Evolutionary conservation across 2,113 vertebrate genomes (phyloP), one percentile per base, ranked within the genome.

Genomic region (Stigmatopora nigra): DNA sequence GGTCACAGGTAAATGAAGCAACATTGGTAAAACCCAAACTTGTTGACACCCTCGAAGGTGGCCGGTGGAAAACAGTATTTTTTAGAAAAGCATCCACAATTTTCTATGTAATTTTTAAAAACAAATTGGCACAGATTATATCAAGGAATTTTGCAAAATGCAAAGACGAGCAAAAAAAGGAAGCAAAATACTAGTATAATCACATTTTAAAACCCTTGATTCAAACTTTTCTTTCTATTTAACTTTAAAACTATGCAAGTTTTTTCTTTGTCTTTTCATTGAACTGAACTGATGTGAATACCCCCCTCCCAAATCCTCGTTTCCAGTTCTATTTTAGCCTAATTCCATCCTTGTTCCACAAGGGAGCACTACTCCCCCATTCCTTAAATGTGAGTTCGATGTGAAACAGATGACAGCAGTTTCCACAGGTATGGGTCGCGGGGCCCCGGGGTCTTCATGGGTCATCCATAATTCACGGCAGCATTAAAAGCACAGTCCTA

Each of bases 381-480:
- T 14, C 38, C 58, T 14, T 19, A 73, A 65, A 74, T 71, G 83
- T 70, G 59, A 81, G 79, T 55, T 61, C 76, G 77, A 90, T 86
- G 72, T 63, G 77, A 88, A 84, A 87, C 88, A 90, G 87, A 89
- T 90, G 89, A 84, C 51, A 61, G 76, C 70, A 75, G 73, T 79
- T 84, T 84, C 78, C 69, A 73, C 65, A 87, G 84, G 83, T 84
- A 84, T 76, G 78, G 78, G 78, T 72, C 70, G 63, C 53, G 68
- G 76, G 78, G 76, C 72, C 74, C 25, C 64, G 7, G 67, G 88
- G 87, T 89, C 89, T 86, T 79, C 87, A 85, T 63, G 84, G 89
- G 89, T 90, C 85, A 89, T 65, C 72, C 78, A 72, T 90, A 88
- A 88, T 89, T 88, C 77, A 88, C 86, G 80, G 53, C 87, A 88